Evolutionary conservation across 2,888 invertebrate species (phyloP), one percentile per base, ranked within the genome.

Genomic region (Lissocephala sabroskyi): DNA sequence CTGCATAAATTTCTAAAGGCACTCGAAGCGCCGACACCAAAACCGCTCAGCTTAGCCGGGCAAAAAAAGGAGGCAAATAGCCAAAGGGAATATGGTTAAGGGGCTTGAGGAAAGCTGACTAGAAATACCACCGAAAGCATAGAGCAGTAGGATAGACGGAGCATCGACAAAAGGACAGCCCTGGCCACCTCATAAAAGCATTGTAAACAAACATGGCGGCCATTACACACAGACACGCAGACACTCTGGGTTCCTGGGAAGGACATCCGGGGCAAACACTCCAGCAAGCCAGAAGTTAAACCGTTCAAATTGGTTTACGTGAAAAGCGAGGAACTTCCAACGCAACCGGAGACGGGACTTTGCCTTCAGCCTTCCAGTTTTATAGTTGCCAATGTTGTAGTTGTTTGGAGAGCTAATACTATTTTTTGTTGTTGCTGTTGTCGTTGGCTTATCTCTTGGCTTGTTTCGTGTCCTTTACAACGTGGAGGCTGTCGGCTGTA

Each of bases 171-270:
- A n/a, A n/a, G n/a, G n/a, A n/a, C n/a, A n/a, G n/a, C n/a, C n/a
- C n/a, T n/a, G n/a, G n/a, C n/a, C n/a, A n/a, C n/a, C n/a, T n/a
- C 74, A 71, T 64, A 76, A 76, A 78, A 78, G 73, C 79, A 71
- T 67, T 71, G 77, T 71, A 79, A 71, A 79, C 79, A 71, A 71
- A 79, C 77, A 76, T 68, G 65, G 57, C 58, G 54, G 51, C 54
- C 59, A 50, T 57, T 10, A 39, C 32, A 39, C 43, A 40, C 40
- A 28, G 33, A 41, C 36, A 39, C 42, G 47, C 17, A 19, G 47
- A 26, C 29, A 32, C 19, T 23, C 29, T 26, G 18, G 41, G 42
- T 46, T n/a, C n/a, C n/a, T n/a, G n/a, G n/a, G n/a, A n/a, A n/a
- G n/a, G n/a, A n/a, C n/a, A n/a, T n/a, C 40, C 29, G 11, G 11